phyloP scores from a whole-genome alignment of 2,888 invertebrate species.

The Allygus modestus region DNA sequence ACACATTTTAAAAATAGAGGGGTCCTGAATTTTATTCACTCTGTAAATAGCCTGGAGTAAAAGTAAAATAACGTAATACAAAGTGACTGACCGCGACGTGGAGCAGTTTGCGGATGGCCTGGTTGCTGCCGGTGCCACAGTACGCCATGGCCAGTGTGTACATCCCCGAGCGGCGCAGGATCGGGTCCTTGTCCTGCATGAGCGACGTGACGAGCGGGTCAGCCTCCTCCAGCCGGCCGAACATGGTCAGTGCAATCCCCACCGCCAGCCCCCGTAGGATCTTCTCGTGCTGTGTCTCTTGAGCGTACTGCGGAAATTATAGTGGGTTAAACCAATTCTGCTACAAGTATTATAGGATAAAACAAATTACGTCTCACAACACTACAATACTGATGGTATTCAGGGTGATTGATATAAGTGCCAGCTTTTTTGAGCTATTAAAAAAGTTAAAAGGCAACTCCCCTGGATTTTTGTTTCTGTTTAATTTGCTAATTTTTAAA shows the following conservation, averaged over 20 bases:
- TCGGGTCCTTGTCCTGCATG: slow-evolving; percentile 95
- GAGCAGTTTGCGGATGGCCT: slow-evolving; percentile 94
- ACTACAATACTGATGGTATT: too few relatives aligned
- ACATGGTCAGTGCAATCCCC: slow-evolving; percentile 98
- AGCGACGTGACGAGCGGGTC: slow-evolving; percentile 95
- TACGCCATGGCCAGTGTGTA: slow-evolving; percentile 99
- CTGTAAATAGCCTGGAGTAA: too few relatives aligned
- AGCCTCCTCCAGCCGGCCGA: slow-evolving; percentile 97
- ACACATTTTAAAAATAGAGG: too few relatives aligned
- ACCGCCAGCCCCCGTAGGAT: slow-evolving; percentile 97
- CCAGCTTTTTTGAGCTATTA: too few relatives aligned
- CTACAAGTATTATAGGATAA: slow-evolving; percentile 12
- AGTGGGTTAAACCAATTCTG: too few relatives aligned
- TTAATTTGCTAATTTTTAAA: too few relatives aligned
- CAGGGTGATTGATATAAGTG: too few relatives aligned
- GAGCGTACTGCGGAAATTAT: slow-evolving; percentile 83
- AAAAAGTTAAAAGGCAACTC: too few relatives aligned
- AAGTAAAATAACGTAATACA: too few relatives aligned
- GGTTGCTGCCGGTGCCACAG: slow-evolving; percentile 98
- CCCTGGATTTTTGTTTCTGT: too few relatives aligned
- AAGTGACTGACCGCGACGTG: slow-evolving; percentile 91
- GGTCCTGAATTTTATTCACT: too few relatives aligned
- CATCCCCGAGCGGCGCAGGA: slow-evolving; percentile 96
- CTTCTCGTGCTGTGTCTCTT: slow-evolving; percentile 99
- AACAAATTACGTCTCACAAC: too few relatives aligned